Percentiles rank a stretch among this genome's conserved stretches.
Evolutionary conservation across 2,113 vertebrate genomes (phyloP).

Genomic region (Spheniscus mendiculus): DNA sequence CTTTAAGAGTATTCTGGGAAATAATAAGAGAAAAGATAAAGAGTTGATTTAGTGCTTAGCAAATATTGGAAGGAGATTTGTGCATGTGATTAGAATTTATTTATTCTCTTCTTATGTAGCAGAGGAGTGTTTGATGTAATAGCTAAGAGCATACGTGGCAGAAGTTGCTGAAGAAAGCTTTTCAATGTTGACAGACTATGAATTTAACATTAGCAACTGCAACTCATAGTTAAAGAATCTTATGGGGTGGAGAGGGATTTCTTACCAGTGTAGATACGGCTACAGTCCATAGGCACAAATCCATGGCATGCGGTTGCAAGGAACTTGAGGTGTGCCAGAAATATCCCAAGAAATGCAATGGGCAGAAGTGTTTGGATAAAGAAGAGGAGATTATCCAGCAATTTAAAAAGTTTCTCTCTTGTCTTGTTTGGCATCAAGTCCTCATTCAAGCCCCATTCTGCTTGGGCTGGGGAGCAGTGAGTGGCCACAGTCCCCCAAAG

Average conservation of each 20-base stretch:
- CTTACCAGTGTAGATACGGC: neutral
- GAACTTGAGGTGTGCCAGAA: neutral
- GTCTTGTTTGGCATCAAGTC: neutral
- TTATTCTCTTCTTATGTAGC: slow-evolving; percentile 27
- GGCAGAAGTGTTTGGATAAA: neutral
- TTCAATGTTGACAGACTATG: neutral
- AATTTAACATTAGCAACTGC: slow-evolving; percentile 33
- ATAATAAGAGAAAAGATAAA: slow-evolving; percentile 55
- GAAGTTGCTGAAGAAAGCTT: slow-evolving; percentile 46
- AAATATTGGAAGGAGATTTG: slow-evolving; percentile 52
- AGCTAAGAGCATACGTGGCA: slow-evolving; percentile 9
- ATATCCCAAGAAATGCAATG: neutral
- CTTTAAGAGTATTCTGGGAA: slow-evolving; percentile 36
- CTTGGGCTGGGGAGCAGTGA: neutral
- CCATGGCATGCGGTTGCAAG: fast-evolving
- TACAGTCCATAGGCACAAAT: neutral
- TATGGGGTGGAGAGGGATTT: neutral
- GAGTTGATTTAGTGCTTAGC: slow-evolving; percentile 63
- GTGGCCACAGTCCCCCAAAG: neutral
- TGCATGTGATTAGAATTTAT: slow-evolving; percentile 65
- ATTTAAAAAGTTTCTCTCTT: neutral
- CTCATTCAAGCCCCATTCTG: fast-evolving
- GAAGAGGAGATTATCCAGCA: neutral
- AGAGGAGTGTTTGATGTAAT: slow-evolving; percentile 19
- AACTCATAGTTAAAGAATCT: neutral